These are phyloP conservation scores for Caradrina clavipalpis DNA, from an alignment of 2,888 invertebrate species.

Conservation along the genomic window DNA sequence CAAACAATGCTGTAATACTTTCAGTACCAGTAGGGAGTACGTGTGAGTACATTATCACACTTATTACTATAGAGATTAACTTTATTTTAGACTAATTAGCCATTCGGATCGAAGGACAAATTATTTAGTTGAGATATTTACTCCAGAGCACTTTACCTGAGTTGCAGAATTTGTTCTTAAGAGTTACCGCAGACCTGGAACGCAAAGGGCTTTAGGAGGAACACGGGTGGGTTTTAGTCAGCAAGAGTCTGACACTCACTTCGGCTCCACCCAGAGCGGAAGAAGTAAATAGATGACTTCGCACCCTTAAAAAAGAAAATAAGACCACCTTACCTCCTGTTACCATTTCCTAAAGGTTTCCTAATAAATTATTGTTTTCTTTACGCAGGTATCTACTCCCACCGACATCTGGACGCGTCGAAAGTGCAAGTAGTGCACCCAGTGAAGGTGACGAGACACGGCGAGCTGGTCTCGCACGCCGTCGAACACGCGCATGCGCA, in stretches of 20 bases:
- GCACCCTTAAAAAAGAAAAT: no score
- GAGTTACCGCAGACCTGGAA: no score
- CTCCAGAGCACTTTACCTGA: background rate
- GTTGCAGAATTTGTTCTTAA: no score
- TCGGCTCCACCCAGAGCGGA: no score
- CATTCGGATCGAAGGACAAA: constrained; percentile 17
- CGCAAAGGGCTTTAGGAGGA: no score
- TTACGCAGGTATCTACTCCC: constrained; percentile 86
- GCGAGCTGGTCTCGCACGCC: constrained; percentile 90
- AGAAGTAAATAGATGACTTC: no score
- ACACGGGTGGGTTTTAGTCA: no score
- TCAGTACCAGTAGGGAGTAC: constrained; percentile 5
- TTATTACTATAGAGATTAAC: background rate
- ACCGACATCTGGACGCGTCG: constrained; percentile 86
- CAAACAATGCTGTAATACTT: constrained; percentile 34
- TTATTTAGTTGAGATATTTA: background rate
- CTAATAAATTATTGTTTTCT: background rate
- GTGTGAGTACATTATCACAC: constrained; percentile 7
- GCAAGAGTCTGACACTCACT: no score
- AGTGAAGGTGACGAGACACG: constrained; percentile 91
- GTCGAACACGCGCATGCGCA: constrained; percentile 90
- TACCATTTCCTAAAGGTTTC: background rate
- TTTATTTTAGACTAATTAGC: background rate
- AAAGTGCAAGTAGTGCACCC: constrained; percentile 92
- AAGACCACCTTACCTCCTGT: background rate